A percentile compares a stretch with the other conserved stretches of the same genome.
Evolutionary conservation across 2,797 vertebrate genomes (phyloP).

Genomic region (Sebastes taczanowskii): DNA sequence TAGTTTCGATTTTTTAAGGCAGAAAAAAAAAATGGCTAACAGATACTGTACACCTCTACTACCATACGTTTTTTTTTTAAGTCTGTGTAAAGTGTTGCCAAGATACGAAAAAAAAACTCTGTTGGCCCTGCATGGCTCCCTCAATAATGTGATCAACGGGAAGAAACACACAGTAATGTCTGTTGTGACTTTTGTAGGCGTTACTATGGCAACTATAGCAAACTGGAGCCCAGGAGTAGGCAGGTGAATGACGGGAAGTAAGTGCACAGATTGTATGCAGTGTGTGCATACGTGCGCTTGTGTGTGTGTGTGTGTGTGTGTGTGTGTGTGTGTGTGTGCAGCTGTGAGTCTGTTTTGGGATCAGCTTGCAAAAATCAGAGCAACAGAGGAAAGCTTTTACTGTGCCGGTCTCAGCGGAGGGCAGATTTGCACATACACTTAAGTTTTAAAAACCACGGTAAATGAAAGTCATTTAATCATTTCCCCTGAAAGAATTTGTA

Average conservation of each 20-base stretch:
- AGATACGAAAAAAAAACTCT: neutral
- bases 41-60: neutral
- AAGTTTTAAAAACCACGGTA: constrained; percentile 52
- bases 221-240: constrained; percentile 28
- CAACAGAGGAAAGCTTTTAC: constrained; percentile 46
- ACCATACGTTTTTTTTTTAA: neutral
- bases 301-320: neutral
- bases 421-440: constrained; percentile 47
- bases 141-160: constrained; percentile 2
- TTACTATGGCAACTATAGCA: constrained; percentile 60
- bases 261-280: neutral
- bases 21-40: neutral
- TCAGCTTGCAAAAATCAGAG: constrained; percentile 14
- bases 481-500: constrained; percentile 56
- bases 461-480: constrained; percentile 64
- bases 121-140: neutral
- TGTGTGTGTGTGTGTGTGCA: neutral
- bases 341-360: constrained; percentile 45
- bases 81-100: constrained; percentile 14
- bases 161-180: constrained; percentile 1
- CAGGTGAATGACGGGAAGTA: constrained; percentile 49
- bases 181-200: neutral
- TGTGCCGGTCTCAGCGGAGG: constrained; percentile 26
- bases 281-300: neutral
- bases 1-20: neutral